phyloP scores from a whole-genome alignment of 2,797 vertebrate species.

The Xyrichtys novacula region DNA sequence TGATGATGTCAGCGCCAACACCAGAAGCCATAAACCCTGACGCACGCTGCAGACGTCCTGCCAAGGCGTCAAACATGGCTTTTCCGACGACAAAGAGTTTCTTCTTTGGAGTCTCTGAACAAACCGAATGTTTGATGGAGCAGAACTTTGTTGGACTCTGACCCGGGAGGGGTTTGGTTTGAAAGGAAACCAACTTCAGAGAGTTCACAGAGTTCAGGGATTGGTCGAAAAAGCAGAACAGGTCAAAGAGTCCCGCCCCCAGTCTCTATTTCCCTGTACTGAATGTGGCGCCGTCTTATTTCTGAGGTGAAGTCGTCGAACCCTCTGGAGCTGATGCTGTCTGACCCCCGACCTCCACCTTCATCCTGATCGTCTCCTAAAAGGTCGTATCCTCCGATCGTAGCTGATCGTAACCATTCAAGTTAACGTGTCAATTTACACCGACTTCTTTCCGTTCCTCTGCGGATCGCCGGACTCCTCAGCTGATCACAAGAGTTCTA shows the following conservation, averaged over 20 bases:
- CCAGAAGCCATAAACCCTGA: slow-evolving; percentile 60
- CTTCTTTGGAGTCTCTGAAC: slow-evolving; percentile 20
- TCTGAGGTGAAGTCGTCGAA: too few relatives aligned
- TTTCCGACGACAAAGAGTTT: slow-evolving; percentile 34
- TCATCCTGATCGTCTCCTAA: too few relatives aligned
- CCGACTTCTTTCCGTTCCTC: too few relatives aligned
- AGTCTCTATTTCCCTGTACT: too few relatives aligned
- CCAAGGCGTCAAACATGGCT: slow-evolving; percentile 60
- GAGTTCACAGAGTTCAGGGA: not conserved
- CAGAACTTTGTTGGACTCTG: slow-evolving; percentile 10
- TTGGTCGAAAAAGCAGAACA: not conserved
- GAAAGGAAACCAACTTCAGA: not conserved
- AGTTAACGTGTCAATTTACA: too few relatives aligned
- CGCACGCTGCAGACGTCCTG: slow-evolving; percentile 30
- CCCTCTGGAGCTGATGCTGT: too few relatives aligned
- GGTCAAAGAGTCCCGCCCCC: not conserved
- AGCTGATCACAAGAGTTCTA: too few relatives aligned
- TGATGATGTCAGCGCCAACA: slow-evolving; percentile 75
- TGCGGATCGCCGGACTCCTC: too few relatives aligned
- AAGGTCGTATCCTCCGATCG: too few relatives aligned
- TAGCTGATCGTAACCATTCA: too few relatives aligned
- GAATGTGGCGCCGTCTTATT: too few relatives aligned
- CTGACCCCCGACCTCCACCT: too few relatives aligned
- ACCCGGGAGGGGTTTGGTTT: slow-evolving; percentile 10
- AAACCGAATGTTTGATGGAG: slow-evolving; percentile 43